Evolutionary conservation across 2,113 vertebrate species (phyloP).

Genomic region (Pseudorhombus dupliciocellatus): DNA sequence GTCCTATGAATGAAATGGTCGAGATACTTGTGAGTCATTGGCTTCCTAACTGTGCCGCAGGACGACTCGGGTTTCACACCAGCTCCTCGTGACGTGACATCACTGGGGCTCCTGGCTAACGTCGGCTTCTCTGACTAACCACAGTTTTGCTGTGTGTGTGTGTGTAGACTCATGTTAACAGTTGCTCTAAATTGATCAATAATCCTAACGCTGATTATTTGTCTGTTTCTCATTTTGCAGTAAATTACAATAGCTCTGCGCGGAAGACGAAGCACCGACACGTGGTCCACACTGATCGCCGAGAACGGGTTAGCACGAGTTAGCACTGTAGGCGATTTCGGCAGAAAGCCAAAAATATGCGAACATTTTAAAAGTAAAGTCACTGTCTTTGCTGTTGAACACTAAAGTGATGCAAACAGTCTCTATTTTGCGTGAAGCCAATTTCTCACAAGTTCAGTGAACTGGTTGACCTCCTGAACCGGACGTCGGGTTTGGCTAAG

Average conservation of each 20-base stretch:
- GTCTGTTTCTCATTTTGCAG: slow-evolving; percentile 87
- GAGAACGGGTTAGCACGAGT: slow-evolving; percentile 69
- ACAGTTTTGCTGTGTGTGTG: slow-evolving; percentile 12
- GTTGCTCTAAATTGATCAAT: slow-evolving; percentile 31
- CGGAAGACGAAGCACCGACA: slow-evolving; percentile 79
- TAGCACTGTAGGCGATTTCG: slow-evolving; percentile 57
- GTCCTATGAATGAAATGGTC: slow-evolving; percentile 34
- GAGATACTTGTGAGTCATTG: slow-evolving; percentile 79
- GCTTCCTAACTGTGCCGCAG: slow-evolving; percentile 76
- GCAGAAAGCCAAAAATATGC: slow-evolving; percentile 20
- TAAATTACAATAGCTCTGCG: slow-evolving; percentile 85
- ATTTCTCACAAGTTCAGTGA: slow-evolving; percentile 84
- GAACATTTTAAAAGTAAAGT: slow-evolving; percentile 30
- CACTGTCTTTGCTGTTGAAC: slow-evolving; percentile 15
- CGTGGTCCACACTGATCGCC: slow-evolving; percentile 78
- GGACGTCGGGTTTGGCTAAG: slow-evolving; percentile 61
- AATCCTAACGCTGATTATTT: slow-evolving; percentile 81
- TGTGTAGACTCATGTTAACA: slow-evolving; percentile 53
- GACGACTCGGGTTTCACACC: background rate
- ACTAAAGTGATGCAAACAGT: slow-evolving; percentile 26
- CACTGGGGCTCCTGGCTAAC: slow-evolving; percentile 33
- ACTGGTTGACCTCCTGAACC: slow-evolving; percentile 44
- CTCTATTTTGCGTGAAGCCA: slow-evolving; percentile 83
- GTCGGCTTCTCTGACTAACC: slow-evolving; percentile 60
- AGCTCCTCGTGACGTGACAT: background rate